Evolutionary conservation across 2,797 vertebrate species (phyloP), one percentile per base, ranked within the genome.

Genomic region (Smutsia gigantea): DNA sequence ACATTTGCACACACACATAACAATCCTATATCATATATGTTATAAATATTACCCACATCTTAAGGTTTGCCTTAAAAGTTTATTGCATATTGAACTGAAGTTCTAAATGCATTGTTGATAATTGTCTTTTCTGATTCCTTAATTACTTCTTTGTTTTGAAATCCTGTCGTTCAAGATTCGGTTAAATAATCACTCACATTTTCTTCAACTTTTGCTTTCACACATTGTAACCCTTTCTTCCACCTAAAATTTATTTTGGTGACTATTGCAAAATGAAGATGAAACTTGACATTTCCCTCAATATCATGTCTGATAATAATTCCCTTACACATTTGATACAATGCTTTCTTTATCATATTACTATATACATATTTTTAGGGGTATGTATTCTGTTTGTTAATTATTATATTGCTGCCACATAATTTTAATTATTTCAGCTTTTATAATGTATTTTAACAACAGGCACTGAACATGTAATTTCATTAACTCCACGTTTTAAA

Each of bases 131-230:
- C 27, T 27, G 18, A 77, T 83, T 94, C 7, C 51, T 83, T 77
- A 71, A 69, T 83, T 84, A 46, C 39, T 17, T 84, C 21, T 51
- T 25, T 57, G 39, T 78, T 94, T 78, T 42, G 39, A 69, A 64
- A 29, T 77, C 34, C n/a, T 53, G 2, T 69, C 51, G n/a, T 84
- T 90, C 34, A 85, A 71, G 63, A 85, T 59, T 90, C 0, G 1
- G 46, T 69, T 90, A 61, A 34, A 61, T 75, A 59, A 46, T 83
- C 21, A 46, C 66, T 61, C 3, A 14, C n/a, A 75, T 83, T 75
- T 74, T 81, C 39, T 51, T 89, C 69, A 21, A 57, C 37, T 90
- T 84, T 94, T 90, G 3, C 55, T 89, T 84, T 94, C 66, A 31
- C 69, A 78, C 18, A 42, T 18, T 53, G 37, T 78, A 90, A 94